phyloP scores from a whole-genome alignment of 2,888 invertebrate species.

The Myopa tessellatipennis region DNA sequence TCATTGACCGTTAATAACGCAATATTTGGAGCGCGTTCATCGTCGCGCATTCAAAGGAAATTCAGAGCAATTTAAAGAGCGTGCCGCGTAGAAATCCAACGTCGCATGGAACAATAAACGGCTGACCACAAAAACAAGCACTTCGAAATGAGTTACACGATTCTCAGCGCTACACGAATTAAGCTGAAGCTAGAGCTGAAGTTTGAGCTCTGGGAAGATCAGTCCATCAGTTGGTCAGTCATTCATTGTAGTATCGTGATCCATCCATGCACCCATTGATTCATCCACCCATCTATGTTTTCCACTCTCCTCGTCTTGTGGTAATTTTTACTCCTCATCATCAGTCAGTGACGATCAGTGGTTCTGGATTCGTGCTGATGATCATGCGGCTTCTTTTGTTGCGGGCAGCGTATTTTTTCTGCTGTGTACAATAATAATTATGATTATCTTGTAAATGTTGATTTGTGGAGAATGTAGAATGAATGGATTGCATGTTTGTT shows the following conservation, averaged over 20 bases:
- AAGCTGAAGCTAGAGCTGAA: neutral
- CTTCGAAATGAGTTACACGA: neutral
- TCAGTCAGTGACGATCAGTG: no score
- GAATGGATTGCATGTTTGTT: conserved; percentile 10
- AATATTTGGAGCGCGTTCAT: no score
- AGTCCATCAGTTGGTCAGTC: neutral
- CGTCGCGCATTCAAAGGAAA: neutral
- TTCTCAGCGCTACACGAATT: neutral
- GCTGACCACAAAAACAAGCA: conserved; percentile 6
- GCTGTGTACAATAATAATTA: conserved; percentile 7
- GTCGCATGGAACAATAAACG: neutral
- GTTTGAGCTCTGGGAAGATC: neutral
- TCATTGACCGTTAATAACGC: no score
- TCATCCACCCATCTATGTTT: neutral
- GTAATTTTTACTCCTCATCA: no score
- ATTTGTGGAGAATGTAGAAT: conserved; percentile 13
- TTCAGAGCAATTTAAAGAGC: conserved; percentile 11
- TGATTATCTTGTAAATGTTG: conserved; percentile 32
- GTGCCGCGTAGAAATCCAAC: neutral
- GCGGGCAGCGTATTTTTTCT: neutral
- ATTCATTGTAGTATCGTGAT: neutral
- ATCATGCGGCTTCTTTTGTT: conserved; percentile 14
- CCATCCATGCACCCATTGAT: neutral
- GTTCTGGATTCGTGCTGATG: neutral
- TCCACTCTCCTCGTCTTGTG: neutral